phyloP scores from a whole-genome alignment of 2,797 vertebrate genomes.

The Limosa lapponica region DNA sequence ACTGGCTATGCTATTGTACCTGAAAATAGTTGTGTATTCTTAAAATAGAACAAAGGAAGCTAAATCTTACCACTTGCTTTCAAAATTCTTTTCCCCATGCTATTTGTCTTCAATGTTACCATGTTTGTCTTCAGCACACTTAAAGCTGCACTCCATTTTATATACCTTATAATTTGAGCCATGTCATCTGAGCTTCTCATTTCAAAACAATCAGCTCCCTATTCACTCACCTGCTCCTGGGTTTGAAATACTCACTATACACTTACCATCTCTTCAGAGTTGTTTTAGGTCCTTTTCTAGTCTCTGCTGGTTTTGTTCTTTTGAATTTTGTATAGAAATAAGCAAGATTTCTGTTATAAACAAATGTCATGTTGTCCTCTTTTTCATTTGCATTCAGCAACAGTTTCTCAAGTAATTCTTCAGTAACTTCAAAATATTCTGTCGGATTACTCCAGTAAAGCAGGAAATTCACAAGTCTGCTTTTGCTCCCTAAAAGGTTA shows the following conservation, averaged over 20 bases:
- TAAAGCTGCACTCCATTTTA: neutral
- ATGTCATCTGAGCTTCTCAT: neutral
- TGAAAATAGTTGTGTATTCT: neutral
- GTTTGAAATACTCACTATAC: neutral
- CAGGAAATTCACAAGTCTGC: neutral
- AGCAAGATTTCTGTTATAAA: neutral
- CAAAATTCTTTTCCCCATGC: neutral
- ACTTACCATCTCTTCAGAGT: neutral
- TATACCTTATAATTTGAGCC: neutral
- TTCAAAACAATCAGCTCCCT: slow-evolving; percentile 10
- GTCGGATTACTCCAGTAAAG: neutral
- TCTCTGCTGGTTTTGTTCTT: neutral
- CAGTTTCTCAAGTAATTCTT: neutral
- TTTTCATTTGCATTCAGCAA: neutral
- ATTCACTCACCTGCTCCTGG: neutral
- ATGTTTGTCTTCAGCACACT: neutral
- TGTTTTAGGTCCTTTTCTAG: neutral
- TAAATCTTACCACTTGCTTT: neutral
- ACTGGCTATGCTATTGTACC: neutral
- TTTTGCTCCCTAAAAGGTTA: neutral
- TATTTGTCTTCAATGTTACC: no score
- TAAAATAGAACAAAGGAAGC: neutral
- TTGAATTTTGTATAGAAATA: neutral
- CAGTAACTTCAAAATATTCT: neutral
- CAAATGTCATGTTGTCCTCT: neutral